These are phyloP conservation scores for Siniperca undulata DNA, from an alignment of 2,797 vertebrate species.

Conservation along the genomic window DNA sequence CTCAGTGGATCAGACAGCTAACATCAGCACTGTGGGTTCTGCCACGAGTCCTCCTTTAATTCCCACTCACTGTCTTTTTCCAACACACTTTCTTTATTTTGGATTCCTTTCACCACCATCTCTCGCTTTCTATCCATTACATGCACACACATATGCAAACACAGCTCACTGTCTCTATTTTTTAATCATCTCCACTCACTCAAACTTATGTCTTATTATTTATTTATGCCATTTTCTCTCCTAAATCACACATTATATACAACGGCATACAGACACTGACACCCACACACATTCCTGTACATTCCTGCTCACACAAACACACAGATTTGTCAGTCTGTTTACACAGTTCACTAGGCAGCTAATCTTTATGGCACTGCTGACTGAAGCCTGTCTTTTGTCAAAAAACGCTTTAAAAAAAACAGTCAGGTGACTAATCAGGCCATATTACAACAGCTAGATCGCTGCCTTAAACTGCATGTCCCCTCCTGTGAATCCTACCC, in stretches of 20 bases:
- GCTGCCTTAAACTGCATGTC: slow-evolving; percentile 7
- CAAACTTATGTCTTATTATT: slow-evolving; percentile 32
- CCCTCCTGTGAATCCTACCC: slow-evolving; percentile 47
- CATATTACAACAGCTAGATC: slow-evolving; percentile 53
- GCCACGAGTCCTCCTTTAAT: slow-evolving; percentile 69
- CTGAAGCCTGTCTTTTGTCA: slow-evolving; percentile 68
- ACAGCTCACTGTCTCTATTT: slow-evolving; percentile 30
- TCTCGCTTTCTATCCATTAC: slow-evolving; percentile 17
- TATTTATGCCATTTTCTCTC: slow-evolving; percentile 36
- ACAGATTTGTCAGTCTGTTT: slow-evolving; percentile 61
- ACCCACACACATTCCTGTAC: slow-evolving; percentile 75
- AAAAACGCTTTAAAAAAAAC: slow-evolving; percentile 17
- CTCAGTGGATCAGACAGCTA: slow-evolving; percentile 78
- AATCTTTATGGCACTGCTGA: slow-evolving; percentile 66
- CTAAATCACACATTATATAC: slow-evolving; percentile 50
- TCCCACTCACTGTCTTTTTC: slow-evolving; percentile 60
- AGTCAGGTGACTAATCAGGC: slow-evolving; percentile 82
- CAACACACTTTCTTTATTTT: slow-evolving; percentile 47
- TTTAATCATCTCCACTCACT: slow-evolving; percentile 28
- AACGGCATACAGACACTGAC: slow-evolving; percentile 48
- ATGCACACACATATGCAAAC: neutral
- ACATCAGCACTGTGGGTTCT: slow-evolving; percentile 75
- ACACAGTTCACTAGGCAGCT: slow-evolving; percentile 65
- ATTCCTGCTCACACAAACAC: slow-evolving; percentile 48
- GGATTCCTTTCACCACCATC: slow-evolving; percentile 20